Evolutionary conservation across 2,113 vertebrate species (phyloP).

Genomic region (Cololabis saira): DNA sequence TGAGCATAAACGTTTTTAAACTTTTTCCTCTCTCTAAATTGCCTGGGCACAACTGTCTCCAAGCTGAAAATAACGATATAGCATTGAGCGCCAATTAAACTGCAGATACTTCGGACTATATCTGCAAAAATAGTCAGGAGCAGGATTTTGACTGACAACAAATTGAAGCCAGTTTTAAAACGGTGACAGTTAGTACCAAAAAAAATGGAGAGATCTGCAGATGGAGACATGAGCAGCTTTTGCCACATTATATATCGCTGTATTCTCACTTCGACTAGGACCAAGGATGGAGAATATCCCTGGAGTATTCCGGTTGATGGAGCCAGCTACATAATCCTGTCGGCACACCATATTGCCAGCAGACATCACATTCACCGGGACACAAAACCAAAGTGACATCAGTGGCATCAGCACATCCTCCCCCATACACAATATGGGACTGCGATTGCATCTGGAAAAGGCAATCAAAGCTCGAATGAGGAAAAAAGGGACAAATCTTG

Average conservation of each 20-base stretch:
- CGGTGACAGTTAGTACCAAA: slow-evolving; percentile 59
- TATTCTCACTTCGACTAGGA: slow-evolving; percentile 54
- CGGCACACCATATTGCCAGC: slow-evolving; percentile 63
- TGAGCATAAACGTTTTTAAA: slow-evolving; percentile 70
- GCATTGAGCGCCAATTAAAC: slow-evolving; percentile 68
- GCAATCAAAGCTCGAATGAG: slow-evolving; percentile 58
- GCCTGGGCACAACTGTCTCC: slow-evolving; percentile 62
- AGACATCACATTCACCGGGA: slow-evolving; percentile 64
- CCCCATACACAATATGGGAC: slow-evolving; percentile 36
- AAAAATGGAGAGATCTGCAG: slow-evolving; percentile 54
- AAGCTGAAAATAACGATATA: slow-evolving; percentile 59
- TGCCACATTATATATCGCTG: slow-evolving; percentile 53
- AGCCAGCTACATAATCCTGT: slow-evolving; percentile 49
- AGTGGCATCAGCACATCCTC: slow-evolving; percentile 30
- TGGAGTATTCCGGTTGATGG: slow-evolving; percentile 61
- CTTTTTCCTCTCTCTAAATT: slow-evolving; percentile 47
- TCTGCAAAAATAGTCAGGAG: slow-evolving; percentile 64
- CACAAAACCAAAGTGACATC: slow-evolving; percentile 56
- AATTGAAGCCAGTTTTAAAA: slow-evolving; percentile 72
- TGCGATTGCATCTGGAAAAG: slow-evolving; percentile 65
- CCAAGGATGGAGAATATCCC: slow-evolving; percentile 59
- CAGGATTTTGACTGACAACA: slow-evolving; percentile 59
- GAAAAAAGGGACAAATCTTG: slow-evolving; percentile 37
- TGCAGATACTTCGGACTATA: slow-evolving; percentile 32
- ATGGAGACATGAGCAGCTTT: slow-evolving; percentile 50